These are phyloP conservation scores for Pipistrellus pipistrellus DNA, from an alignment of 2,797 vertebrate species.

Conservation along the genomic window DNA sequence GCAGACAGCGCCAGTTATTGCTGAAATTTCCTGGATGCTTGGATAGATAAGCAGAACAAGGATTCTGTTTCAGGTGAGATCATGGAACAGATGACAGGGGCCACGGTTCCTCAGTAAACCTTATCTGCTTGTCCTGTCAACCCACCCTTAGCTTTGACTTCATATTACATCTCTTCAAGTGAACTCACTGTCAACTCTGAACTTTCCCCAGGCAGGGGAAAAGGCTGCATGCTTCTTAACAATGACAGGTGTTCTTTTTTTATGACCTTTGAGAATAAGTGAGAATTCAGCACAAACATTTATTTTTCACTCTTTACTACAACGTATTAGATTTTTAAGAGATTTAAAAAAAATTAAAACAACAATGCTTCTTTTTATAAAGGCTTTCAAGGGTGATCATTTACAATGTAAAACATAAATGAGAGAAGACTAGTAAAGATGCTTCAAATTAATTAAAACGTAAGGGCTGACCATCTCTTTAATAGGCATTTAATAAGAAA, in stretches of 20 bases:
- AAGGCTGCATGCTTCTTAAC: constrained; percentile 55
- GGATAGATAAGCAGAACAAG: constrained; percentile 16
- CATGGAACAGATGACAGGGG: constrained; percentile 55
- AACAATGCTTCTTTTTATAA: constrained; percentile 9
- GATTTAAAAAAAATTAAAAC: too few relatives aligned
- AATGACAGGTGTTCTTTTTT: constrained; percentile 65
- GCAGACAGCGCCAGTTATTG: constrained; percentile 22
- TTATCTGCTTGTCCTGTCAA: constrained; percentile 28
- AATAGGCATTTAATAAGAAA: constrained; percentile 38
- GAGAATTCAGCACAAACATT: constrained; percentile 32
- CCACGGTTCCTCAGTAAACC: background rate
- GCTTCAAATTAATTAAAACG: constrained; percentile 50
- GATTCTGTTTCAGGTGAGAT: constrained; percentile 75
- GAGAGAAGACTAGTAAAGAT: constrained; percentile 49
- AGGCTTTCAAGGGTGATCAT: constrained; percentile 64
- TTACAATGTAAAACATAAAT: constrained; percentile 48
- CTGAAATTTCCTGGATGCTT: background rate
- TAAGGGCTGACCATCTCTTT: constrained; percentile 12
- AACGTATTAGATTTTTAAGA: background rate
- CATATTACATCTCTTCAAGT: constrained; percentile 51
- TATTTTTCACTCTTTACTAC: background rate
- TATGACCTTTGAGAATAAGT: constrained; percentile 37
- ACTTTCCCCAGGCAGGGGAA: constrained; percentile 65
- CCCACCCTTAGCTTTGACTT: constrained; percentile 49
- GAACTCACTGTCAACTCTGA: constrained; percentile 73